Base-by-base conservation (phyloP, 1,140 invertebrate genomes). In the Temnothorax nylanderi region DNA sequence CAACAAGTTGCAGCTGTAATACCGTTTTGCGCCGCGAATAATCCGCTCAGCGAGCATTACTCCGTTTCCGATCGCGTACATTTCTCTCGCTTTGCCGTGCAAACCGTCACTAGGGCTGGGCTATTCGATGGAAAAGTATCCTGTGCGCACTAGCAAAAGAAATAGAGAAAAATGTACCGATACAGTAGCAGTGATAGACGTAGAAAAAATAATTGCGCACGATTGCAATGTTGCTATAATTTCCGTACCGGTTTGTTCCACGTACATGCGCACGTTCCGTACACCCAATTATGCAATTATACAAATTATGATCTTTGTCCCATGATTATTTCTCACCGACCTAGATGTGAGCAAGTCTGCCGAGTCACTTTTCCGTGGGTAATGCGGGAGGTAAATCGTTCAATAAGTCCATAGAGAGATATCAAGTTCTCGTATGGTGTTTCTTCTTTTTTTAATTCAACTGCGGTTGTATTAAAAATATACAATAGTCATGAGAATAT, bases 261-360 rank as follows among this genome's bases (percentile, higher is more conserved):
- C 49, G 51, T 21, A 58, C 51, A 41, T 56, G 47, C 26, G 77
- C n/a, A 44, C n/a, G 32, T 51, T 41, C 34, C 32, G 13, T 67
- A 37, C 51, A 6, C 16, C 10, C 69, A 84, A 84, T 82, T 72
- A 58, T 72, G 65, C 78, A 82, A 72, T 84, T 84, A 75, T 84
- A 84, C 41, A 75, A 84, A 84, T 84, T 84, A 13, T 54, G 69
- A 84, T 84, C 80, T 74, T 71, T 84, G 41, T 75, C 32, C 69
- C 69, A 84, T 56, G 54, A 84, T 84, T 75, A 84, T 75, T 58
- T 62, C 80, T 60, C 69, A 56, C n/a, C 80, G 80, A 84, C 69
- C 54, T 41, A 84, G 54, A 84, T 74, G 80, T 32, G n/a, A 58
- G 65, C 67, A 1, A 56, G 54, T 21, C 26, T 18, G 51, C n/a